Base-by-base conservation (phyloP, 2,113 vertebrate species). In the Ellobius talpinus region DNA sequence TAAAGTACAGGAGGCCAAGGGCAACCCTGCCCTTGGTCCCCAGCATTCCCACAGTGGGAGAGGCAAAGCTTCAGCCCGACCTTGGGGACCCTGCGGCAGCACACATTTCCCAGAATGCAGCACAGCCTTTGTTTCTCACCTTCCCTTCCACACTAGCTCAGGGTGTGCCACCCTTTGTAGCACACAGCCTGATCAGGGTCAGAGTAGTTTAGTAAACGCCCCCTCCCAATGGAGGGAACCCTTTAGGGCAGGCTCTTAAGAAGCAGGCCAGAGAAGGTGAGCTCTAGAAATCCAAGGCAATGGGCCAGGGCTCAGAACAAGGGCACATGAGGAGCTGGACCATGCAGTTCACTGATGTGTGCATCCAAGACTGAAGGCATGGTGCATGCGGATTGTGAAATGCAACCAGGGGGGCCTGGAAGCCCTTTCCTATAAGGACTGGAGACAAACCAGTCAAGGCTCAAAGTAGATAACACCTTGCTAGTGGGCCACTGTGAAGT, bases 371-470 rank as follows among this genome's bases (percentile, higher is more conserved):
- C 55, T 66, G 94, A 97, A 96, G 93, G 92, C 63, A 70, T 89
- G 61, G 77, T 52, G 7, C 81, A 77, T 61, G 73, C 21, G 74
- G 52, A 85, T 87, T 70, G 79, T 70, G 47, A 96, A 96, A 88
- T 76, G 88, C 58, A 52, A 87, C 4, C 86, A 91, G 90, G 5
- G 79, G 82, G 89, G 86, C 82, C 94, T 74, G 72, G 89, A 79
- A 97, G 97, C 96, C 90, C 90, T 96, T 96, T 90, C 79, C 76
- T 78, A 73, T 8, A 33, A 58, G 81, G 89, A 95, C 0, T 81
- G 84, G 68, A 93, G 78, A 89, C 91, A 95, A 97, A 93, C 58
- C 81, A 97, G 85, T 65, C 73, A 97, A 89, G 85, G 96, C n/a
- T 92, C 92, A 95, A 73, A 96, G 66, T n/a, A 85, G 61, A 50